Percentiles rank a stretch among this genome's conserved stretches.
phyloP scores from a whole-genome alignment of 2,888 invertebrate species.

The Leptarthrus brevirostris region DNA sequence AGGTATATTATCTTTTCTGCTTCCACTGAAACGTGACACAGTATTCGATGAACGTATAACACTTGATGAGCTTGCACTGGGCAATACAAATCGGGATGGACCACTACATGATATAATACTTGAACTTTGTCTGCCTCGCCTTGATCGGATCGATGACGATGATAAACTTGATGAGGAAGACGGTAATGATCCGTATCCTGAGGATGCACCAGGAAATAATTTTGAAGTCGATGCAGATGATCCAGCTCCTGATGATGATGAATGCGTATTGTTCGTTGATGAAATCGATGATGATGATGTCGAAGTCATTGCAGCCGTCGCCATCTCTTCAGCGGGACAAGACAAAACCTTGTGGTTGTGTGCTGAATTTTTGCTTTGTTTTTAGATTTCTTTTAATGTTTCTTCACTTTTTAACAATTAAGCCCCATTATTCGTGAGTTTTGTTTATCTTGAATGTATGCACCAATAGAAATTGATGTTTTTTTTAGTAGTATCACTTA shows the following conservation, averaged over 20 bases:
- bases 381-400: no score
- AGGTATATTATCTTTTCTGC: not conserved
- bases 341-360: no score
- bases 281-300: slow-evolving; percentile 30
- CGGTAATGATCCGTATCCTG: not conserved
- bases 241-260: not conserved
- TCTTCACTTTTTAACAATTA: no score
- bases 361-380: no score
- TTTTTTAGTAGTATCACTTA: no score
- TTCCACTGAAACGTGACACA: not conserved
- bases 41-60: not conserved
- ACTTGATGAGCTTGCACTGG: not conserved
- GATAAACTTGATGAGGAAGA: not conserved
- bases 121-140: not conserved
- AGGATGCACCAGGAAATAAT: not conserved
- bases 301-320: slow-evolving; percentile 38
- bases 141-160: not conserved
- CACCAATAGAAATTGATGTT: no score
- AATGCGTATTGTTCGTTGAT: slow-evolving; percentile 15
- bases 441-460: no score
- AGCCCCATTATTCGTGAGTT: no score
- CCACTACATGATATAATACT: not conserved
- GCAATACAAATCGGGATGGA: not conserved
- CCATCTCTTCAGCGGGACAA: slow-evolving; percentile 7
- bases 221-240: slow-evolving; percentile 4